A percentile compares a stretch with the other conserved stretches of the same genome.
phyloP scores from a whole-genome alignment of 1,140 invertebrate species.

The Drosophila suzukii region DNA sequence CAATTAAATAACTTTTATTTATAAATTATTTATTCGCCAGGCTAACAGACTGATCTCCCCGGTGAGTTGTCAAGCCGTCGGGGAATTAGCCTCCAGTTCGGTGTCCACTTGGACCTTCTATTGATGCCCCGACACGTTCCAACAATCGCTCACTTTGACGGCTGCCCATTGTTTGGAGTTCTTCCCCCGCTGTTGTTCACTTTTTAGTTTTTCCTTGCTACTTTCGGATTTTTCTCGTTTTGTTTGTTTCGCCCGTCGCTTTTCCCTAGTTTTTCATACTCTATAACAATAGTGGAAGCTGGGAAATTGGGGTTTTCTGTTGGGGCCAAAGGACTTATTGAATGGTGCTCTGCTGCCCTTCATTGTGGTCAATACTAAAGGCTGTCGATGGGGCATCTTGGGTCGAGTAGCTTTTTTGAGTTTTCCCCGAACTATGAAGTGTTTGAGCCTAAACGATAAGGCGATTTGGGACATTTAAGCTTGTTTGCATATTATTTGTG shows the following conservation, averaged over 20 bases:
- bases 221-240: slow-evolving; percentile 46
- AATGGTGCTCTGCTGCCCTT: slow-evolving; percentile 13
- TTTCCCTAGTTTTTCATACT: slow-evolving; percentile 49
- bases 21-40: not conserved
- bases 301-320: slow-evolving; percentile 38
- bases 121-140: slow-evolving; percentile 72
- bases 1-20: not conserved
- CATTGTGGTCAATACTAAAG: slow-evolving; percentile 49
- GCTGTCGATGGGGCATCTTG: slow-evolving; percentile 35
- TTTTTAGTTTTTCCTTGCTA: slow-evolving; percentile 32
- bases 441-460: slow-evolving; percentile 19
- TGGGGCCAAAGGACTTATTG: slow-evolving; percentile 35
- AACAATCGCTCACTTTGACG: slow-evolving; percentile 80
- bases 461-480: slow-evolving; percentile 16
- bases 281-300: slow-evolving; percentile 39
- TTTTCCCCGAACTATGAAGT: slow-evolving; percentile 32
- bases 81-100: slow-evolving; percentile 24
- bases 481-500: slow-evolving; percentile 14
- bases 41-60: not conserved
- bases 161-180: slow-evolving; percentile 59
- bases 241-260: slow-evolving; percentile 26
- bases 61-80: slow-evolving; percentile 10
- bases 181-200: slow-evolving; percentile 14
- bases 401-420: slow-evolving; percentile 36
- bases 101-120: slow-evolving; percentile 55